Conservation (phyloP, 1,140 invertebrate genomes). For the Parasteatoda tepidariorum region DNA sequence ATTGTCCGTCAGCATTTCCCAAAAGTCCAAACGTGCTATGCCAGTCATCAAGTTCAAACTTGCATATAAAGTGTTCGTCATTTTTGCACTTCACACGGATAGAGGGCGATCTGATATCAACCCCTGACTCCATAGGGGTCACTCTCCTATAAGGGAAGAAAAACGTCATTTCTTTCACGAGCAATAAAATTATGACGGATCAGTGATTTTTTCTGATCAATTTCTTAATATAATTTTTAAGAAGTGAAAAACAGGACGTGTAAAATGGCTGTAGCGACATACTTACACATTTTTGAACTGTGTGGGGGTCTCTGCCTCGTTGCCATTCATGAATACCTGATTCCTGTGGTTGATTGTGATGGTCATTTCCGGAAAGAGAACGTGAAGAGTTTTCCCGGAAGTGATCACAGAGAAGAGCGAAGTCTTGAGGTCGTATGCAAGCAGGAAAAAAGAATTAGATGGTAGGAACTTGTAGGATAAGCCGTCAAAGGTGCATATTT, state of each 20-base stretch:
- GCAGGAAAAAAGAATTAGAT: constrained; percentile 26
- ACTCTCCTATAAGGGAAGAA: constrained; percentile 23
- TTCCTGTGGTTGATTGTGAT: constrained; percentile 23
- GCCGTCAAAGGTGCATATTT: constrained; percentile 52
- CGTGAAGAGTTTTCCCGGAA: constrained; percentile 21
- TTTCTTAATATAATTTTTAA: too few species aligned
- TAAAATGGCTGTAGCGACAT: too few species aligned
- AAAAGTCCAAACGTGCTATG: constrained; percentile 49
- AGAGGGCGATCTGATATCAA: constrained; percentile 39
- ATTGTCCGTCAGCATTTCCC: constrained; percentile 45
- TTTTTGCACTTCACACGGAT: constrained; percentile 8
- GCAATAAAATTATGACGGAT: too few species aligned
- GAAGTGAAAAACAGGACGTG: background rate
- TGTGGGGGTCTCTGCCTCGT: too few species aligned
- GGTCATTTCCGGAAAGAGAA: constrained; percentile 49
- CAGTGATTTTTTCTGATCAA: too few species aligned
- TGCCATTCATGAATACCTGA: constrained; percentile 45
- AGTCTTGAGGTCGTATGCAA: constrained; percentile 35
- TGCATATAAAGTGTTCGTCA: constrained; percentile 30
- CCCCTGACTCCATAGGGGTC: background rate
- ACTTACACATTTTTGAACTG: constrained; percentile 54
- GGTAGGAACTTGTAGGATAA: constrained; percentile 14
- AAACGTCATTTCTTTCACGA: too few species aligned
- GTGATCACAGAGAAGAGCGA: constrained; percentile 21
- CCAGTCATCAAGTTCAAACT: background rate